These are phyloP conservation scores for Cairina moschata DNA, from an alignment of 2,113 vertebrate species.

Conservation along the genomic window DNA sequence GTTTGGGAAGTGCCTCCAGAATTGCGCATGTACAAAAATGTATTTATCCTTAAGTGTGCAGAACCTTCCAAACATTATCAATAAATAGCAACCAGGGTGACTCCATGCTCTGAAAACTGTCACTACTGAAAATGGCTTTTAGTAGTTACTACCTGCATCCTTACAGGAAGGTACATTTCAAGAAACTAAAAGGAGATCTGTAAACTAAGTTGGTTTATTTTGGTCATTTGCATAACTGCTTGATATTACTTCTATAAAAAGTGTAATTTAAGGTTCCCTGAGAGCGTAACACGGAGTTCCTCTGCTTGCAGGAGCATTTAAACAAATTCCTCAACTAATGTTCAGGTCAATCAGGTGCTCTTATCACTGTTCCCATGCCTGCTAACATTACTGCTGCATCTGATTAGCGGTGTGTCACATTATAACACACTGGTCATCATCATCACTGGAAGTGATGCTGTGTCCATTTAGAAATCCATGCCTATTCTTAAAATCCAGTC, in stretches of 20 bases:
- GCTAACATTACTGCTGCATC: neutral
- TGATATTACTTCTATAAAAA: neutral
- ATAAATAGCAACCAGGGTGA: neutral
- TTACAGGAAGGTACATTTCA: neutral
- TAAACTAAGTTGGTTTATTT: neutral
- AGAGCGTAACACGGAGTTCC: neutral
- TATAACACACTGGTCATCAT: neutral
- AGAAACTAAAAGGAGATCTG: neutral
- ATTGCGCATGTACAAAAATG: neutral
- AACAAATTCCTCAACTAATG: neutral
- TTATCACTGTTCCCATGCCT: fast-evolving
- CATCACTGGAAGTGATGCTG: neutral
- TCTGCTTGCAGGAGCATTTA: neutral
- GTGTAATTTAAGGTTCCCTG: fast-evolving
- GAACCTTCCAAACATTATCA: neutral
- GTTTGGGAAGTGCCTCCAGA: neutral
- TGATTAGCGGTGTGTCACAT: neutral
- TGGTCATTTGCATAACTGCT: neutral
- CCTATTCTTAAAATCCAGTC: neutral
- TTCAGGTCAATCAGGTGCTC: neutral
- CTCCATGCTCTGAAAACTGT: neutral
- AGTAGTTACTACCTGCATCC: neutral
- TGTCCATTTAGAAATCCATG: neutral
- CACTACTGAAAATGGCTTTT: neutral
- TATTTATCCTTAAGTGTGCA: neutral